phyloP scores from a whole-genome alignment of 2,888 invertebrate genomes.

The Megaustenia siamemsis region DNA sequence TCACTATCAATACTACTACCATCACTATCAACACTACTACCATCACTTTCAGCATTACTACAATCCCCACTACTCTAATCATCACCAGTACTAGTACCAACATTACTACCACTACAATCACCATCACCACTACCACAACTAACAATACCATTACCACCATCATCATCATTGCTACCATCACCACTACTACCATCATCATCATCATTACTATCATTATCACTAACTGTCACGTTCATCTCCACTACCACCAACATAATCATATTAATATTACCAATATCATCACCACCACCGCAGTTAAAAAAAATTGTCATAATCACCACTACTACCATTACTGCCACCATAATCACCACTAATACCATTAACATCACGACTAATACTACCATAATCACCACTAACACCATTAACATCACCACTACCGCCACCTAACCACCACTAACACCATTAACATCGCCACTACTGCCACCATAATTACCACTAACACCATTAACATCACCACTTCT shows the following conservation, averaged over 20 bases:
- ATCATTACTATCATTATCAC: background rate
- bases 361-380: background rate
- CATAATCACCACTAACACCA: background rate
- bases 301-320: background rate
- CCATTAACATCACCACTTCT: too few species aligned
- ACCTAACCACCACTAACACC: background rate
- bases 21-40: too few species aligned
- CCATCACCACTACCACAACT: too few species aligned
- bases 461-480: too few species aligned
- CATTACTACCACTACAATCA: too few species aligned
- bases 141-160: too few species aligned
- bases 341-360: background rate
- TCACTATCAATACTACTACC: too few species aligned
- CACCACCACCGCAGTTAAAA: background rate
- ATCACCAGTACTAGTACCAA: too few species aligned
- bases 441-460: background rate
- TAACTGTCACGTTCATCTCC: background rate
- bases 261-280: background rate
- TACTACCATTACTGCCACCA: background rate
- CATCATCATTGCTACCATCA: too few species aligned
- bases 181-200: too few species aligned
- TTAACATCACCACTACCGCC: background rate
- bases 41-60: too few species aligned
- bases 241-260: background rate
- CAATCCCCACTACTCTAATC: too few species aligned